Base-by-base conservation (phyloP, 2,113 vertebrate genomes). In the Phylloscopus trochilus region DNA sequence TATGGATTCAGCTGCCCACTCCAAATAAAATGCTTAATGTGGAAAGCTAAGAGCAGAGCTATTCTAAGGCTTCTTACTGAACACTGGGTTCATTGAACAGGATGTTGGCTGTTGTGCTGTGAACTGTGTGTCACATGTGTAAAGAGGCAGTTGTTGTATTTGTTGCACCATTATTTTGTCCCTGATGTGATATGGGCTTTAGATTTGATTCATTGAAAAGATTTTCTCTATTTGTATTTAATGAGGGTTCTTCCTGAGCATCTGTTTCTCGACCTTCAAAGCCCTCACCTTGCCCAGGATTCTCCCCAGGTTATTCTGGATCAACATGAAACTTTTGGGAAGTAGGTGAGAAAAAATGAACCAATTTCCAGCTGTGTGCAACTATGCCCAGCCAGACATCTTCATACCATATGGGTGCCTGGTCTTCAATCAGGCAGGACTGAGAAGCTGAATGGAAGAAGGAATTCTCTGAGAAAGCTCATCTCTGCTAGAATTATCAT, bases 221-320 rank as follows among this genome's bases (percentile, higher is more conserved):
- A 62, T 88, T 63, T 93, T 51, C 35, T 86, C 79, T 0, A 0
- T 83, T 87, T 85, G 35, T 55, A 83, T 72, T 76, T 82, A 79
- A 84, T 58, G 33, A 94, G 8, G 8, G 33, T 9, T 83, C 52
- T 52, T 77, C 63, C 66, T 2, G 0, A 85, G 67, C 64, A 92
- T 85, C 75, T 93, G 55, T 28, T 77, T 83, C 47, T 83, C 77
- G 55, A 91, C 72, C 63, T 94, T 90, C 87, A 88, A 85, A 90
- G 55, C 27, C 64, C 20, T 80, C 70, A 92, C 85, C 59, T 83
- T 33, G 55, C 33, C 44, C 64, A 91, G 46, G 55, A 55, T 83
- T 81, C 63, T 95, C 74, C 68, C 63, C 59, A 55, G 43, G 51
- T 95, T 93, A 80, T 87, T 88, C 30, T 52, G n/a, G 46, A 92